Percentiles rank a stretch among this genome's conserved stretches.
These are phyloP conservation scores for Aethes cnicana DNA, from an alignment of 2,888 invertebrate species.

Conservation along the genomic window DNA sequence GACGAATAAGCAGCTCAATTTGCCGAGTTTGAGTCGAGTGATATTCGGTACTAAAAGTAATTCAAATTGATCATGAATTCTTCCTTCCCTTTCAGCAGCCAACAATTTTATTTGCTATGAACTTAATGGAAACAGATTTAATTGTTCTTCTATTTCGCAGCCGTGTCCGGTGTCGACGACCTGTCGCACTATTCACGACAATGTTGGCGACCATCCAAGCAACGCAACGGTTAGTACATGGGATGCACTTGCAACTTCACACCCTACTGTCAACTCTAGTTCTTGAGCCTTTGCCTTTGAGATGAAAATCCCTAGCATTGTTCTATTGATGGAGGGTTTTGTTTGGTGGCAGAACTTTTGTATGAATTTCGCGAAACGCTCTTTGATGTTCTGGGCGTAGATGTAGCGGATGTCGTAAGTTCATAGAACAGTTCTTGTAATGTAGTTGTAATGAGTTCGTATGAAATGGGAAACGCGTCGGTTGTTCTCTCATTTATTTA, in stretches of 20 bases:
- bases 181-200: conserved; percentile 55
- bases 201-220: conserved; percentile 68
- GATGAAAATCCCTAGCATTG: conserved; percentile 10
- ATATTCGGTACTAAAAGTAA: too few relatives aligned
- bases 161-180: conserved; percentile 52
- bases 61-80: too few relatives aligned
- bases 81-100: too few relatives aligned
- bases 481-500: too few relatives aligned
- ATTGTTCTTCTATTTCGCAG: not conserved
- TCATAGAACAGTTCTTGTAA: conserved; percentile 39
- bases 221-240: conserved; percentile 53
- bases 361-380: conserved; percentile 49
- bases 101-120: too few relatives aligned
- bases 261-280: not conserved
- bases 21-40: too few relatives aligned
- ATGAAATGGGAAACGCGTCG: conserved; percentile 5
- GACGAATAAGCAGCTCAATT: too few relatives aligned
- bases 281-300: conserved; percentile 20
- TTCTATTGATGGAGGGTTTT: conserved; percentile 34
- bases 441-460: conserved; percentile 3
- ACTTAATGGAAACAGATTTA: not conserved
- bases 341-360: conserved; percentile 41
- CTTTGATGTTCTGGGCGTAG: conserved; percentile 50
- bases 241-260: conserved; percentile 44
- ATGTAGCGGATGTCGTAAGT: conserved; percentile 47